These are phyloP conservation scores for Leptinotarsa haldemani DNA, from an alignment of 2,888 invertebrate genomes.

Conservation along the genomic window DNA sequence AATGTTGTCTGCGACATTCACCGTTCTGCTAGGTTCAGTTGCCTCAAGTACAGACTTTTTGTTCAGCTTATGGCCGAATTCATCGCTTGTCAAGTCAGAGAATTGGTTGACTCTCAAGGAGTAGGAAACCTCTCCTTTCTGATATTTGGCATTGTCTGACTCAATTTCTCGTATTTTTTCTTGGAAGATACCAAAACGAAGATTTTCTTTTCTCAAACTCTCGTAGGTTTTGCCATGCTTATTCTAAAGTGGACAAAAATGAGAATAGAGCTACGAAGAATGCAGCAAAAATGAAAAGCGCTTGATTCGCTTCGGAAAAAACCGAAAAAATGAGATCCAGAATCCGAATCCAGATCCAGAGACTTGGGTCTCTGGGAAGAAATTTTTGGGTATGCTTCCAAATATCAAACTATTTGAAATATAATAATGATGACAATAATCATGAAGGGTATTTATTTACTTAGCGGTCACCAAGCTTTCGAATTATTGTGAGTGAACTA, in stretches of 20 bases:
- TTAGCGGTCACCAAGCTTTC: neutral
- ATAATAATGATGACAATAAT: too few relatives aligned
- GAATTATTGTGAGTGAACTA: too few relatives aligned
- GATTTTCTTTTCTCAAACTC: conserved; percentile 27
- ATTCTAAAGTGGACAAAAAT: conserved; percentile 16
- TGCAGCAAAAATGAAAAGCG: too few relatives aligned
- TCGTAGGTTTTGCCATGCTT: conserved; percentile 35
- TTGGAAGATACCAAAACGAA: conserved; percentile 35
- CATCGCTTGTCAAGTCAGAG: conserved; percentile 38
- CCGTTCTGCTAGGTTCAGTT: neutral
- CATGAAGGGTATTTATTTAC: too few relatives aligned
- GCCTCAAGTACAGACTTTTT: neutral
- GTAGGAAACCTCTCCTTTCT: conserved; percentile 33
- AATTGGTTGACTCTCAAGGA: conserved; percentile 35
- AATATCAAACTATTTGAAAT: too few relatives aligned
- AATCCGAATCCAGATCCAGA: too few relatives aligned
- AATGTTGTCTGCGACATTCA: neutral
- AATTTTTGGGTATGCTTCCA: too few relatives aligned
- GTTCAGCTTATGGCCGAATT: conserved; percentile 21
- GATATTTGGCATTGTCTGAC: conserved; percentile 38
- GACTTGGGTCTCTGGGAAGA: too few relatives aligned
- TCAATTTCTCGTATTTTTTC: conserved; percentile 29
- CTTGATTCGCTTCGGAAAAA: too few relatives aligned
- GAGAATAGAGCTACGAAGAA: too few relatives aligned
- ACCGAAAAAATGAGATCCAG: too few relatives aligned